A percentile compares a stretch with the other conserved stretches of the same genome.
Conservation (phyloP, 2,797 vertebrate genomes). For the Columba guinea region DNA sequence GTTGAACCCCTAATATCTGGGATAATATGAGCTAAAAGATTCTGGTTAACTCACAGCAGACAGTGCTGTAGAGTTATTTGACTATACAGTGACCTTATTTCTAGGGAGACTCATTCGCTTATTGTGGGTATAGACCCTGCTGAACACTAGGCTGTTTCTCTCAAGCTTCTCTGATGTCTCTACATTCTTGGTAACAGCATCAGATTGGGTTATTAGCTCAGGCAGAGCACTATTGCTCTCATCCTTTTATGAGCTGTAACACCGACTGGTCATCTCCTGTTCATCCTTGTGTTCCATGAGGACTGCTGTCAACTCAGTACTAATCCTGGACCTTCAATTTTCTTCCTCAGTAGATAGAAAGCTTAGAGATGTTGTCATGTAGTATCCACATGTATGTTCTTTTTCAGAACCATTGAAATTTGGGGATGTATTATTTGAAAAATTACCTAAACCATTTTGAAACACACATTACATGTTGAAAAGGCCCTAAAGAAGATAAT, state of each 20-base stretch:
- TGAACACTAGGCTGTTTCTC: background rate
- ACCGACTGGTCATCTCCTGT: accelerated
- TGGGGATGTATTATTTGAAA: background rate
- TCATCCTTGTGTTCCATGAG: background rate
- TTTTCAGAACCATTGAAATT: background rate
- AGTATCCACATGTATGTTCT: accelerated
- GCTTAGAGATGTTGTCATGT: background rate
- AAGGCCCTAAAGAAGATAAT: background rate
- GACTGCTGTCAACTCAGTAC: background rate
- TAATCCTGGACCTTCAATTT: background rate
- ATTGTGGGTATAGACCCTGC: background rate
- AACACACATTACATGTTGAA: background rate
- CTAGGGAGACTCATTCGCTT: background rate
- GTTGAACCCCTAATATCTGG: background rate
- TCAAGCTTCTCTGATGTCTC: background rate
- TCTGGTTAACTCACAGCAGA: background rate
- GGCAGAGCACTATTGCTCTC: background rate
- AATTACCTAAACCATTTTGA: background rate
- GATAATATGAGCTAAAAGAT: background rate
- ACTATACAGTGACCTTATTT: background rate
- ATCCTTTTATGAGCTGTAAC: background rate
- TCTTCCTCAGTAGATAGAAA: background rate
- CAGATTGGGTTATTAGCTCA: background rate
- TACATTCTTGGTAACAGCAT: background rate
- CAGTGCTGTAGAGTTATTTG: background rate